Base-by-base conservation (phyloP, 1,140 invertebrate species). In the Monochamus saltuarius region DNA sequence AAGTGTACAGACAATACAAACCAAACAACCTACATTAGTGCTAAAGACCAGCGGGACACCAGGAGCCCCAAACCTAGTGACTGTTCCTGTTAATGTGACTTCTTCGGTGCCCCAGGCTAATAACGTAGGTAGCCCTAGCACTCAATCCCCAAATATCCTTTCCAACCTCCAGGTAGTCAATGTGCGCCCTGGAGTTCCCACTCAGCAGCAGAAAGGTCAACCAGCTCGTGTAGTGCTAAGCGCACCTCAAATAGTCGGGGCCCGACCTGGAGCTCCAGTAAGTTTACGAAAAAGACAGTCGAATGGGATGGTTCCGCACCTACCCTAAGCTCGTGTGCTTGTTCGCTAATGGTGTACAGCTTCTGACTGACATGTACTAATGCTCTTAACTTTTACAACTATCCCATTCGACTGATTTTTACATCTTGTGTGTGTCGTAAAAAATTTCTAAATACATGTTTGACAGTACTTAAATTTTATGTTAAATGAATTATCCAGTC, bases 121-220 rank as follows among this genome's bases (percentile, higher is more conserved):
- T 65, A 76, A 75, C 64, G 74, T 76, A 76, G 69, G 74, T 76
- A 75, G 65, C 56, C 67, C 64, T 39, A 70, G 67, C 43, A 70
- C 56, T 80, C 82, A 57, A 79, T 45, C 83, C 84, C 51, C 83
- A 72, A 67, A 68, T 61, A 79, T 74, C 78, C 83, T 54, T 83
- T 87, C 71, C 50, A 90, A 90, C 80, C 88, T 94, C 64, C 90
- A 92, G 76, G 90, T 95, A 73, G 82, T 95, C 50, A 94, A 93
- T 80, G 87, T 92, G 80, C 81, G 90, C 63, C 86, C 88, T 35
- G 69, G 84, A 51, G 82, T 86, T 42, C 85, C 88, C 17, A 76
- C 82, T 56, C 83, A 85, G 56, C 79, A 84, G 57, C 87, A 89
- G 71, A 92, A 92, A 74, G 85, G 84, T 45, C 85, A 84, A 56